Base-by-base conservation (phyloP, 2,888 invertebrate species). In the Eristalis intricaria region DNA sequence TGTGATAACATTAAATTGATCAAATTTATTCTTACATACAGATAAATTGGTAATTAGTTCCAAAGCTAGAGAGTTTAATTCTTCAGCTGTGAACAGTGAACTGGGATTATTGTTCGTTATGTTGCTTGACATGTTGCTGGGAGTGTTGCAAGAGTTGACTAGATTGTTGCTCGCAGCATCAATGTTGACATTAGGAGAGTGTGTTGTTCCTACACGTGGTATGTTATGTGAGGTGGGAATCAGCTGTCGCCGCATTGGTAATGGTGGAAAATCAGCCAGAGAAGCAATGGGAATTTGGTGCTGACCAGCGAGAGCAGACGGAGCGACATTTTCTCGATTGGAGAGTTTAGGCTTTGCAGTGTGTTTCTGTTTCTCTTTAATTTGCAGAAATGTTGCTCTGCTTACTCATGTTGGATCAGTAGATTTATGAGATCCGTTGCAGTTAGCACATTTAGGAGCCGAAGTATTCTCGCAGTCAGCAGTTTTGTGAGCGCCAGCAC, bases 1-100 rank as follows among this genome's bases (percentile, higher is more conserved):
- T 56, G 56, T 56, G 56, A 69, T 50, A 56, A 69, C 56, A 29
- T 50, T 69, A 11, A 69, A 69, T 50, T 69, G 69, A 19, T 60
- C 22, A 71, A 29, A 11, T 71, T 60, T 71, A 26, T 29, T 58
- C 23, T 58, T 58, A 58, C 22, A 58, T 58, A 23, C 23, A 10
- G 22, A 23, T 58, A 58, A 40, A 1, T 65, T 40, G 2, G 40
- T 15, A 26, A 26, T 26, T 26, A 26, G 26, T 26, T 65, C 65
- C 26, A 65, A 26, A 23, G 13, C 58, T 5, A 58, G 58, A 11
- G 22, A 10, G 22, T 58, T 60, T 26, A 60, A 26, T 22, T 60
- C 60, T 11, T 60, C 26, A 22, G 23, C 26, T 23, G 3, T 60
- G 13, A 60, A 15, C 13, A 13, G 11, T 23, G 60, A 5, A 7